Percentiles rank a stretch among this genome's conserved stretches.
phyloP scores from a whole-genome alignment of 2,113 vertebrate species.

The Phaethon lepturus region DNA sequence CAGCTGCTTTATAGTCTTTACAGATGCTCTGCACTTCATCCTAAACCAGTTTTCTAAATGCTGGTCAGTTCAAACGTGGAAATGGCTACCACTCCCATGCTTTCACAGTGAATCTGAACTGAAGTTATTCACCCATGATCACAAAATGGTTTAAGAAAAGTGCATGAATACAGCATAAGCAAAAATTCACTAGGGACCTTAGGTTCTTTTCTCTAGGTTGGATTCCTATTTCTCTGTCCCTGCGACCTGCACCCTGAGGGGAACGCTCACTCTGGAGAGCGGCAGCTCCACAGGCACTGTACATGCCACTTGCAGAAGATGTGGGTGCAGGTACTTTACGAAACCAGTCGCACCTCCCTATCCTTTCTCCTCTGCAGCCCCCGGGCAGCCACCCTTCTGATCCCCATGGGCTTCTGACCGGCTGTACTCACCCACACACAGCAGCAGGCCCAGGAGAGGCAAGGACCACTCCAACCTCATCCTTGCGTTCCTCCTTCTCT shows the following conservation, averaged over 20 bases:
- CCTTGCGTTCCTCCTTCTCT: background rate
- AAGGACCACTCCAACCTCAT: background rate
- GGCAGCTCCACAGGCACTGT: background rate
- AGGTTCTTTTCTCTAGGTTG: background rate
- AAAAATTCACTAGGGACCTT: background rate
- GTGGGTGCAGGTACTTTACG: background rate
- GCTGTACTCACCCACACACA: constrained; percentile 35
- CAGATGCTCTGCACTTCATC: background rate
- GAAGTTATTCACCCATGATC: background rate
- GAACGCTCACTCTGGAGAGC: background rate
- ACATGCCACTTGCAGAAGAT: background rate
- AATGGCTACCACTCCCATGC: background rate
- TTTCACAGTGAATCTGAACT: background rate
- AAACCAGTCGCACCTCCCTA: accelerated
- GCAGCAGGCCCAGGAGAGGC: constrained; percentile 27
- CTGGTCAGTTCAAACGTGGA: too few relatives aligned
- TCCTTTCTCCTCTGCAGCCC: background rate
- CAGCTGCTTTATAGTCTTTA: background rate
- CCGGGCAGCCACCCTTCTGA: background rate
- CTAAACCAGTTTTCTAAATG: background rate
- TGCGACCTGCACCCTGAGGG: background rate
- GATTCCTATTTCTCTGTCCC: background rate
- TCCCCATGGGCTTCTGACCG: background rate
- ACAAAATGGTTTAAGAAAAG: background rate
- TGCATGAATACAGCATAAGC: background rate